phyloP scores from a whole-genome alignment of 92 coral and sea anemone species.

The Zoanthus solanderi region DNA sequence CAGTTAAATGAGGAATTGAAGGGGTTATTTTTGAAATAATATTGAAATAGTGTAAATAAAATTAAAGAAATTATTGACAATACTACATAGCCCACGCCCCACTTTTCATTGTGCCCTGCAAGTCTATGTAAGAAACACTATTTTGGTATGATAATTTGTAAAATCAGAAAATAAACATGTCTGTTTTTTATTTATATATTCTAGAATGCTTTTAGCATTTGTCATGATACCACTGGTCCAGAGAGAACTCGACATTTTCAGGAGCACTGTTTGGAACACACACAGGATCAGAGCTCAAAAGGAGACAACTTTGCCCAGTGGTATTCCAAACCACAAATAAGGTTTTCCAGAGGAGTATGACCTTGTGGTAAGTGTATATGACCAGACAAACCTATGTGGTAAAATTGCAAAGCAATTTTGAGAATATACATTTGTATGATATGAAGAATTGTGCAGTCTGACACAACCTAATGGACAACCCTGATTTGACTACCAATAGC shows the following conservation, averaged over 20 bases:
- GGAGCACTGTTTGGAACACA: constrained; percentile 33
- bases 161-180: constrained; percentile 15
- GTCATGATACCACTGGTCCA: constrained; percentile 36
- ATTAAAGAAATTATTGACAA: neutral
- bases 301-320: constrained; percentile 27
- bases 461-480: constrained; percentile 21
- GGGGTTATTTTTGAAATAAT: neutral
- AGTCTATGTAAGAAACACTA: neutral
- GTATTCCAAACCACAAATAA: neutral
- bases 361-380: constrained; percentile 33
- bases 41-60: neutral
- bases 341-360: constrained; percentile 6
- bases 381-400: constrained; percentile 28
- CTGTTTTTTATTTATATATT: constrained; percentile 33
- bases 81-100: neutral
- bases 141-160: constrained; percentile 16
- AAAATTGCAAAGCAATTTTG: constrained; percentile 25
- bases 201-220: constrained; percentile 33
- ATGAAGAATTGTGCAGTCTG: constrained; percentile 26
- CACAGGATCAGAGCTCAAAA: constrained; percentile 38
- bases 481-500: constrained; percentile 27
- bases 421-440: constrained; percentile 23
- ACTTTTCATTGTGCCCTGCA: neutral
- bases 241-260: constrained; percentile 36
- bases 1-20: no score